Evolutionary conservation across 1,140 invertebrate genomes (phyloP).

Genomic region (Brachionus angularis): DNA sequence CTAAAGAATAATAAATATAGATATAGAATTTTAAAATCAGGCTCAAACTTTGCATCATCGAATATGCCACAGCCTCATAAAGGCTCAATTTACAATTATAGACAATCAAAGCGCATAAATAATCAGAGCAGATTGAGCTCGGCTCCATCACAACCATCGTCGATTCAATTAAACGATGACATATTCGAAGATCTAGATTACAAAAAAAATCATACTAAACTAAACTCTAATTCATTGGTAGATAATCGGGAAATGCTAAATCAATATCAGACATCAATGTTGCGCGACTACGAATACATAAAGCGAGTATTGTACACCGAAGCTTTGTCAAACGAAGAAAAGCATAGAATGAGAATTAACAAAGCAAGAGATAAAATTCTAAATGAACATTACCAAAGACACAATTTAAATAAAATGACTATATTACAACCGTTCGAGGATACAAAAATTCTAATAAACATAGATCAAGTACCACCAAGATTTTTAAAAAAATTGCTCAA

Average conservation of each 20-base stretch:
- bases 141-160: neutral
- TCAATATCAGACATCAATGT: no score
- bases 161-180: neutral
- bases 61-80: neutral
- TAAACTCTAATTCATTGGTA: no score
- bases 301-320: neutral
- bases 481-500: constrained; percentile 25
- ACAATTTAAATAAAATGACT: constrained; percentile 39
- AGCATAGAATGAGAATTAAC: constrained; percentile 5
- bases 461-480: constrained; percentile 11
- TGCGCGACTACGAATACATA: constrained; percentile 24
- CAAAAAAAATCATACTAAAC: constrained; percentile 20
- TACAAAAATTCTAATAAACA: constrained; percentile 38
- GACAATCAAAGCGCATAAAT: neutral
- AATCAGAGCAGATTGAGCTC: neutral
- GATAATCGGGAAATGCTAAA: no score
- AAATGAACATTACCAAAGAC: constrained; percentile 12
- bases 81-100: constrained; percentile 3
- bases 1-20: no score
- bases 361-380: constrained; percentile 40
- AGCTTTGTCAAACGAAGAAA: constrained; percentile 5
- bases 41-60: neutral
- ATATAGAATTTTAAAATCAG: no score
- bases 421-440: constrained; percentile 39
- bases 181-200: neutral